Evolutionary conservation across 2,797 vertebrate genomes (phyloP), one percentile per base, ranked within the genome.

Genomic region (Eremophila alpestris): DNA sequence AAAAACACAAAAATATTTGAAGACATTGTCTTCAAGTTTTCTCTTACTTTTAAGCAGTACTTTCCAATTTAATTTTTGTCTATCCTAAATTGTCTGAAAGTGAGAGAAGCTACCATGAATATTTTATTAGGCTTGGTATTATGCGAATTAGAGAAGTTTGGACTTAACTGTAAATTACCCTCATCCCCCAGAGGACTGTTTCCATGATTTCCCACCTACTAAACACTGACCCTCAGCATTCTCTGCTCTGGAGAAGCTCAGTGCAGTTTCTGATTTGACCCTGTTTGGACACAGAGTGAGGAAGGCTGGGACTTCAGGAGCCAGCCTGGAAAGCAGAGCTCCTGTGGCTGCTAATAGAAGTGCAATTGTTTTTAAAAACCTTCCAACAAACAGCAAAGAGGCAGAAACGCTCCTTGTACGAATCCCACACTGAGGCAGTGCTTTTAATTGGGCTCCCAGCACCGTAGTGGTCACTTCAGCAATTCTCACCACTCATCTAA

Each of bases 101-200:
- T 59, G 49, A 77, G 34, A 93, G 41, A 70, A 90, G 36, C 19
- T 63, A 67, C 1, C 9, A 58, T 40, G 8, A 70, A 76, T 89
- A 76, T 82, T 93, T 87, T 63, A 95, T 82, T 79, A 73, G 70
- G 45, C 18, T 54, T 89, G 43, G 27, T 36, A 54, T 85, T 87
- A 91, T 40, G 69, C 73, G 91, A 92, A 95, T 58, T 45, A 60
- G 38, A 85, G 68, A 87, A 89, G 63, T 83, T 91, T 80, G 34
- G 55, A 83, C 26, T 73, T 46, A 24, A 90, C 24, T 1, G 2
- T 81, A 78, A 62, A 87, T 83, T 46, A 68, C n/a, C 30, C 68
- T 83, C 54, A 68, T 32, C 17, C 58, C 16, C 36, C n/a, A 34
- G 51, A 85, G 69, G n/a, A 48, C 36, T 14, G 76, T 59, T 82